A percentile compares a stretch with the other conserved stretches of the same genome.
These are phyloP conservation scores for Antheraea mylitta DNA, from an alignment of 1,140 invertebrate genomes.

Conservation along the genomic window DNA sequence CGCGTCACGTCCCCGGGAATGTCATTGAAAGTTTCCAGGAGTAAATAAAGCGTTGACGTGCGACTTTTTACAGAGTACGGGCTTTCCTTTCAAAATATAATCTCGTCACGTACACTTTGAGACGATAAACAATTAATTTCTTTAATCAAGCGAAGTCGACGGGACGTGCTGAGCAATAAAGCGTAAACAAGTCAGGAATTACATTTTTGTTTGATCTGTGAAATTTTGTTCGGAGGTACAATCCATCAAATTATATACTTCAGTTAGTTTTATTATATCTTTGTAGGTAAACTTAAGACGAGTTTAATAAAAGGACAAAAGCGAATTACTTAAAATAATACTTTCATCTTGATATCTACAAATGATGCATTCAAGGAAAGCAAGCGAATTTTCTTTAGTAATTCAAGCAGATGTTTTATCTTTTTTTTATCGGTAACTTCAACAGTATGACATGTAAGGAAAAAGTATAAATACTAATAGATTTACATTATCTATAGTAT, in stretches of 20 bases:
- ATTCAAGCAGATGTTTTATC: no score
- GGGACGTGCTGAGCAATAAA: not conserved
- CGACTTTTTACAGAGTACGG: not conserved
- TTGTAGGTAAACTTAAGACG: not conserved
- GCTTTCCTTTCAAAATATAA: conserved; percentile 19
- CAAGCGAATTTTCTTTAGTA: no score
- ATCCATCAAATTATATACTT: not conserved
- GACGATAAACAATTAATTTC: conserved; percentile 46
- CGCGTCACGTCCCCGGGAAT: conserved; percentile 21
- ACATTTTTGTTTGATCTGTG: not conserved
- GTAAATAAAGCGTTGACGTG: conserved; percentile 22
- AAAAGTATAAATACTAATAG: no score
- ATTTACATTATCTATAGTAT: no score
- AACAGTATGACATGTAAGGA: no score
- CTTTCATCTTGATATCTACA: no score
- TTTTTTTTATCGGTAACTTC: no score
- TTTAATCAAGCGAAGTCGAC: conserved; percentile 34
- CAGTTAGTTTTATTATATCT: not conserved
- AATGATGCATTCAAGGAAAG: no score
- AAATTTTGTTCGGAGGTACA: not conserved
- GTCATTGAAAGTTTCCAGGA: conserved; percentile 27
- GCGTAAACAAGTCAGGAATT: not conserved
- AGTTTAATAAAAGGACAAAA: no score
- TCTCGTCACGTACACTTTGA: conserved; percentile 29
- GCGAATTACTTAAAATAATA: no score